These are phyloP conservation scores for Ypsolopha sequella DNA, from an alignment of 2,888 invertebrate species.

Conservation along the genomic window DNA sequence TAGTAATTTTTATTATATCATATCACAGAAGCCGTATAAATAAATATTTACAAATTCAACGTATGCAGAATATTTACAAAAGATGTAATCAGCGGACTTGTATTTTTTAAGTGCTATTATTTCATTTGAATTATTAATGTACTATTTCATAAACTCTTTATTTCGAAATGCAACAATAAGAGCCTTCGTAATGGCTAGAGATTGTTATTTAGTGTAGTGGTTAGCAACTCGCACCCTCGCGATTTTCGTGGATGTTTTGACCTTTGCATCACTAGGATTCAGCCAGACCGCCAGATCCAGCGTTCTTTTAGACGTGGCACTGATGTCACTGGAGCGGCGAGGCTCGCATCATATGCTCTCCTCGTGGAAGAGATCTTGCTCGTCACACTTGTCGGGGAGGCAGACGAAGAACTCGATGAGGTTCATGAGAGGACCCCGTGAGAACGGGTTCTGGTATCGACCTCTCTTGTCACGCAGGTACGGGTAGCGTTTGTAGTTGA, in stretches of 20 bases:
- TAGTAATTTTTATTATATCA: neutral
- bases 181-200: too few species aligned
- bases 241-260: neutral
- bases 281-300: neutral
- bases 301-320: neutral
- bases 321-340: neutral
- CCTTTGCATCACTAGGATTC: neutral
- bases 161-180: too few species aligned
- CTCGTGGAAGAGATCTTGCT: conserved; percentile 78
- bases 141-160: too few species aligned
- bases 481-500: conserved; percentile 92
- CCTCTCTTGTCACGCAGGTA: conserved; percentile 91
- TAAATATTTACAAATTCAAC: neutral
- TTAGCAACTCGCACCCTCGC: neutral
- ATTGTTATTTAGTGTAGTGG: too few species aligned
- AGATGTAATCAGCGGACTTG: too few species aligned
- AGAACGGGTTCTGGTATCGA: conserved; percentile 91
- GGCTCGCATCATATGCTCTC: conserved; percentile 62
- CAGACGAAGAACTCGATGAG: conserved; percentile 92
- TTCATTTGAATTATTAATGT: too few species aligned
- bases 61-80: too few species aligned
- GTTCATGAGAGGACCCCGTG: conserved; percentile 89
- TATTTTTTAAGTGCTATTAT: too few species aligned
- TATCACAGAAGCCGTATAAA: conserved; percentile 2
- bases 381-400: conserved; percentile 82